Evolutionary conservation across 1,140 invertebrate species (phyloP).

Genomic region (Zaprionus nigranus): DNA sequence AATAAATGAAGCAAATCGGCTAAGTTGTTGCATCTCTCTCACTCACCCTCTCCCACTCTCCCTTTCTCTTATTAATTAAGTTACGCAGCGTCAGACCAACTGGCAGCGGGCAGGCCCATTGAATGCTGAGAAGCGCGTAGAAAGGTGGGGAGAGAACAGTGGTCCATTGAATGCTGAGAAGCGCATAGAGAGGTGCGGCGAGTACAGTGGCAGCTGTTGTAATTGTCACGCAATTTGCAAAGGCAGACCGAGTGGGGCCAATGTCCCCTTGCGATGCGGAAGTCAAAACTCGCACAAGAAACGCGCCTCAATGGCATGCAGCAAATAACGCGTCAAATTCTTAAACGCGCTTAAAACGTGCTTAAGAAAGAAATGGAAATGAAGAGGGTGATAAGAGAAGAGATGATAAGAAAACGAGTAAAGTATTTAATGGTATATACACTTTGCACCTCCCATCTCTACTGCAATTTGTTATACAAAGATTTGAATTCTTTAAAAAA

Average conservation of each 20-base stretch:
- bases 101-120: constrained; percentile 1
- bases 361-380: constrained; percentile 1
- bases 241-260: constrained; percentile 41
- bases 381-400: background rate
- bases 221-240: constrained; percentile 60
- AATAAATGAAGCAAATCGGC: constrained; percentile 65
- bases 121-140: constrained; percentile 20
- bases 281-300: constrained; percentile 33
- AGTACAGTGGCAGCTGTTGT: constrained; percentile 17
- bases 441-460: too few relatives aligned
- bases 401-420: too few relatives aligned
- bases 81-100: constrained; percentile 51
- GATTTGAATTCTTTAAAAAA: background rate
- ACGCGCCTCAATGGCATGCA: constrained; percentile 3
- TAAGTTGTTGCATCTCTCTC: constrained; percentile 13
- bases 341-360: constrained; percentile 24
- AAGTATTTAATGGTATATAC: too few relatives aligned
- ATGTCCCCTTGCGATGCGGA: constrained; percentile 61
- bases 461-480: background rate
- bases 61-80: constrained; percentile 64
- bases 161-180: constrained; percentile 3
- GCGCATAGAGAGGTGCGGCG: constrained; percentile 20
- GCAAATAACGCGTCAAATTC: constrained; percentile 11
- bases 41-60: constrained; percentile 10
- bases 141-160: background rate